Percentiles rank a stretch among this genome's conserved stretches.
phyloP scores from a whole-genome alignment of 2,888 invertebrate species.

The Zygogramma bicolorata region DNA sequence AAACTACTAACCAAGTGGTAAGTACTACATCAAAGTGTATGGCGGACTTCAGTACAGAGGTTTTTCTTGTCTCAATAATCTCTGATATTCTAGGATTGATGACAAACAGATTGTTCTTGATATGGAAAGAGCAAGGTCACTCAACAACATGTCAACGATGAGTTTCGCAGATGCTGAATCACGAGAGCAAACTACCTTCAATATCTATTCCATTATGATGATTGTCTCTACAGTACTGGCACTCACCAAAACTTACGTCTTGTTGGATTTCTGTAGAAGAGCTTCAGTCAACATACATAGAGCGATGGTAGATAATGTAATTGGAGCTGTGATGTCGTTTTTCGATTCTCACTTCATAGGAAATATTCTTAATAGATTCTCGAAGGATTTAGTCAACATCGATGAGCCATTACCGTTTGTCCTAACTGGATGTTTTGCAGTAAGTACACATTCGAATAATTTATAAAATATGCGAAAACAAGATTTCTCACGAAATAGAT shows the following conservation, averaged over 20 bases:
- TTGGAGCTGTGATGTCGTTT: slow-evolving; percentile 69
- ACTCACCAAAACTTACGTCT: slow-evolving; percentile 39
- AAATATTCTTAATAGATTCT: slow-evolving; percentile 71
- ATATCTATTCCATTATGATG: slow-evolving; percentile 45
- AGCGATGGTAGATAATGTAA: slow-evolving; percentile 71
- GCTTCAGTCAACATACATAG: slow-evolving; percentile 68
- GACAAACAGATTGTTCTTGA: slow-evolving; percentile 41
- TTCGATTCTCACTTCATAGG: slow-evolving; percentile 62
- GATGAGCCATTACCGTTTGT: slow-evolving; percentile 67
- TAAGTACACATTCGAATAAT: slow-evolving; percentile 32
- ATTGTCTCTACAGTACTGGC: slow-evolving; percentile 39
- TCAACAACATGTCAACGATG: background rate
- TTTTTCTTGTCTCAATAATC: background rate
- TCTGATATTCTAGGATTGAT: slow-evolving; percentile 43
- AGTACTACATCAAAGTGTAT: slow-evolving; percentile 36
- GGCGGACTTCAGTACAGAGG: background rate
- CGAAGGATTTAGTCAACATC: slow-evolving; percentile 76
- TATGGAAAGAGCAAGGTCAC: slow-evolving; percentile 22
- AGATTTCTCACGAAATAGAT: no score
- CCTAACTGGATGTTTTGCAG: slow-evolving; percentile 47
- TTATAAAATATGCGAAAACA: no score
- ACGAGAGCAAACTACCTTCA: slow-evolving; percentile 30
- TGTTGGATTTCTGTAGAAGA: slow-evolving; percentile 47
- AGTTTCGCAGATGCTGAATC: slow-evolving; percentile 14
- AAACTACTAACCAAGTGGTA: slow-evolving; percentile 55